phyloP scores from a whole-genome alignment of 1,140 invertebrate species.

The Leptinotarsa texana region DNA sequence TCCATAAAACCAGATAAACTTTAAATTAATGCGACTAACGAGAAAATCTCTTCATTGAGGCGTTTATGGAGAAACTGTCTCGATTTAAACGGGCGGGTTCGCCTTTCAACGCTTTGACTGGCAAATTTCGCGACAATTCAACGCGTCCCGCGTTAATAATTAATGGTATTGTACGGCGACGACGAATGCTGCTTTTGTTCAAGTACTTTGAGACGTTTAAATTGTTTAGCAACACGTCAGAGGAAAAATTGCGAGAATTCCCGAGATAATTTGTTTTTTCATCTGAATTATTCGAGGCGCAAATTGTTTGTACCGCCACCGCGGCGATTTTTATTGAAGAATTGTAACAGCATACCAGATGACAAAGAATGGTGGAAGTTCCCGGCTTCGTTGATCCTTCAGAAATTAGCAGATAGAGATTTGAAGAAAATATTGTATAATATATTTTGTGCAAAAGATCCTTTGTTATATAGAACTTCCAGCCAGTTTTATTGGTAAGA shows the following conservation, averaged over 20 bases:
- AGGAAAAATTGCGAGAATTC: neutral
- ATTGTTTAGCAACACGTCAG: neutral
- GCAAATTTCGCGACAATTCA: constrained; percentile 21
- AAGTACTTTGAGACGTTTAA: constrained; percentile 14
- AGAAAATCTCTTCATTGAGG: constrained; percentile 30
- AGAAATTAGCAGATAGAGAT: too few species aligned
- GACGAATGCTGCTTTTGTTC: constrained; percentile 20
- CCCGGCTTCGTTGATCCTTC: too few species aligned
- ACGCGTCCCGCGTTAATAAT: constrained; percentile 12
- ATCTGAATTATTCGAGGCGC: too few species aligned
- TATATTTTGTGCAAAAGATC: too few species aligned
- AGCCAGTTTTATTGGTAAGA: too few species aligned
- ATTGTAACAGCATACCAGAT: too few species aligned
- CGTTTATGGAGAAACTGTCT: constrained; percentile 23
- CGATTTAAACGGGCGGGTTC: constrained; percentile 11
- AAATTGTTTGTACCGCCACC: too few species aligned
- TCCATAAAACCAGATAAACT: constrained; percentile 38
- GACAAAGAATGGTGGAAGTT: too few species aligned
- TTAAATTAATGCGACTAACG: constrained; percentile 31
- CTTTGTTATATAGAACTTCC: too few species aligned
- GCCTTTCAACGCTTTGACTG: constrained; percentile 19
- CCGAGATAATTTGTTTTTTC: neutral
- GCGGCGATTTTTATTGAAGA: too few species aligned
- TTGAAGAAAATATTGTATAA: too few species aligned
- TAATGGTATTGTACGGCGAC: constrained; percentile 20